Evolutionary conservation across 2,113 vertebrate genomes (phyloP).

Genomic region (Donacobius atricapilla): DNA sequence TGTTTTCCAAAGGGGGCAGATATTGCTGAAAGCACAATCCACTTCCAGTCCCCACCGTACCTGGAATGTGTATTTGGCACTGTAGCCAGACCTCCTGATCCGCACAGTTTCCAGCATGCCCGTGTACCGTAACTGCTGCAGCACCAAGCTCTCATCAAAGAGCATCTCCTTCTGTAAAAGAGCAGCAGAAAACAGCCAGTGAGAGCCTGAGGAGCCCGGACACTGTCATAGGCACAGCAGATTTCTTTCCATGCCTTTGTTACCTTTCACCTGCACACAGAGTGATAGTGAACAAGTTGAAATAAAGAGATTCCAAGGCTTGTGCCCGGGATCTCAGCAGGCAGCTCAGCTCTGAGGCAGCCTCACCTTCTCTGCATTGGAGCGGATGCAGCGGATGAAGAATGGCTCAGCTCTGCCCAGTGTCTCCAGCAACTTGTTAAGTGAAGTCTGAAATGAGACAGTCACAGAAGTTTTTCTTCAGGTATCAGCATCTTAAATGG

Average conservation of each 20-base stretch:
- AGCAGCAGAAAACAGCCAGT: not conserved
- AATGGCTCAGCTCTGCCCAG: conserved; percentile 92
- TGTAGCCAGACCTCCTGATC: conserved; percentile 94
- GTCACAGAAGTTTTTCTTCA: not conserved
- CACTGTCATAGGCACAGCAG: not conserved
- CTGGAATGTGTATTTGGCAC: conserved; percentile 96
- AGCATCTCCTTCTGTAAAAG: conserved; percentile 86
- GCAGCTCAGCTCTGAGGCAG: not conserved
- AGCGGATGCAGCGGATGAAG: conserved; percentile 97
- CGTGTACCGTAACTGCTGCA: conserved; percentile 95
- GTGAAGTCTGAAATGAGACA: conserved; percentile 79
- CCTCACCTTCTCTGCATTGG: conserved; percentile 92
- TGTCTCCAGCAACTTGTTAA: conserved; percentile 91
- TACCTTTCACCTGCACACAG: not conserved
- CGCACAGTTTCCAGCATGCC: conserved; percentile 98
- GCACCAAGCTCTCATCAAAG: conserved; percentile 88
- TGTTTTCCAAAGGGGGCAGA: not conserved
- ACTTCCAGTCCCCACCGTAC: conserved; percentile 53
- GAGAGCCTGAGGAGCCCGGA: not conserved
- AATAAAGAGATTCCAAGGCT: not conserved
- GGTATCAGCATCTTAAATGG: not conserved
- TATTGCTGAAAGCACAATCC: not conserved
- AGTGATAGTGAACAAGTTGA: not conserved
- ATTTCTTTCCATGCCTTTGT: not conserved
- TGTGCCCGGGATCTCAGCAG: not conserved